Evolutionary conservation across 2,888 invertebrate species (phyloP).

Genomic region (Anthophora plumipes): DNA sequence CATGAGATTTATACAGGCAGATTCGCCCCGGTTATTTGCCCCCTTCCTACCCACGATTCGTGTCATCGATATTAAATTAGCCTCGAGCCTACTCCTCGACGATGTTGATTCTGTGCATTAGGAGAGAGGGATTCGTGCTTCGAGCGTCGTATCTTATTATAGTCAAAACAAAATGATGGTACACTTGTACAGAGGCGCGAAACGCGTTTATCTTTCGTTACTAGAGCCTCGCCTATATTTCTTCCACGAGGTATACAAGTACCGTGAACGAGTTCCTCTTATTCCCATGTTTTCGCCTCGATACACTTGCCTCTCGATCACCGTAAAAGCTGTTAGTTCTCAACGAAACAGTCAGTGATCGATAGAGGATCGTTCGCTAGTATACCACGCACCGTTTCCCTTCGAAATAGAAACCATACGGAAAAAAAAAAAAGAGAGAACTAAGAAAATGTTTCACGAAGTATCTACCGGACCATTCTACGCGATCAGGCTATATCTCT

Average conservation of each 20-base stretch:
- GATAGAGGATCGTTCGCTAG: background rate
- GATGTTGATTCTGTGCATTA: background rate
- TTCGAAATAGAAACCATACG: background rate
- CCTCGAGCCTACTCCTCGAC: background rate
- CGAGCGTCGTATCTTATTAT: too few species aligned
- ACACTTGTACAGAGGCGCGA: too few species aligned
- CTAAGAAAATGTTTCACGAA: background rate
- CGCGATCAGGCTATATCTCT: constrained; percentile 18
- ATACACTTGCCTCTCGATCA: background rate
- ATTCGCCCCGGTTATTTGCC: constrained; percentile 25
- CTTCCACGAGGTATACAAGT: too few species aligned
- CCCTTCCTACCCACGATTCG: constrained; percentile 1
- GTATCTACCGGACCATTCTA: background rate
- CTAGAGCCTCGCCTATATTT: too few species aligned
- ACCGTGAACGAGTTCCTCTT: background rate
- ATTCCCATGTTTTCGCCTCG: background rate
- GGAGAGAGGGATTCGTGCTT: too few species aligned
- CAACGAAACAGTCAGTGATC: background rate
- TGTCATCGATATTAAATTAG: constrained; percentile 10
- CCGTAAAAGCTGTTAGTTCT: background rate
- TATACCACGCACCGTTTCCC: background rate
- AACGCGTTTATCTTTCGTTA: too few species aligned
- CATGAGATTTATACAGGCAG: constrained; percentile 19
- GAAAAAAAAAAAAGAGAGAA: too few species aligned
- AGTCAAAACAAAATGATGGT: too few species aligned